Evolutionary conservation across 1,140 invertebrate genomes (phyloP), one percentile per base, ranked within the genome.

Genomic region (Calephelis virginiensis): DNA sequence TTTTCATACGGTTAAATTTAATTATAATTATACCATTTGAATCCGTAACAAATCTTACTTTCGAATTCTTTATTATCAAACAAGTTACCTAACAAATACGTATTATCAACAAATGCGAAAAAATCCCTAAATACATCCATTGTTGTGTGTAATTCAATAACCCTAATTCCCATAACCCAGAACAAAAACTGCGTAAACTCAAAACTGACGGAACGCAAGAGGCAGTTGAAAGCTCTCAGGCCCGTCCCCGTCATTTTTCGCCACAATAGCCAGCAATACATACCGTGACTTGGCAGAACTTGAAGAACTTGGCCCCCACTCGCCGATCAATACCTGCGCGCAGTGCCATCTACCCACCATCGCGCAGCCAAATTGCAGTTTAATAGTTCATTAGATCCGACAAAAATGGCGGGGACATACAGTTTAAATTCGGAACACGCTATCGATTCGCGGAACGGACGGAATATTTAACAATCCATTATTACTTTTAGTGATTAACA

Each of bases 381-480:
- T 90, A 90, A 90, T 90, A 90, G 88, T 90, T 89, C 86, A 90
- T 90, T 88, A 90, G 86, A 88, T 86, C 82, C 77, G 73, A 76
- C 84, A 89, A 89, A 88, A 89, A 89, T 90, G 86, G 84, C 85
- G 85, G 84, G 82, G 83, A 85, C 80, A 80, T 76, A 81, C 80
- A 83, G 84, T 90, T 89, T 89, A 89, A 89, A 90, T 88, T 90
- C 80, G 80, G 85, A 76, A 82, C 82, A 77, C 79, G 79, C 60
- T 90, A 90, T 90, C 77, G 88, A 90, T 89, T 89, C 76, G 82
- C 75, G 77, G 77, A 78, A 73, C 40, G 50, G 17, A 53, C 37
- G 28, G 48, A 64, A 63, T 63, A 64, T 64, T 64, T 64, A 56
- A 56, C 50, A 56, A 56, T 56, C 50, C 10, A 56, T 56, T 56